A percentile compares a stretch with the other conserved stretches of the same genome.
These are phyloP conservation scores for Lacerta bilineata DNA, from an alignment of 2,797 vertebrate genomes.

Conservation along the genomic window DNA sequence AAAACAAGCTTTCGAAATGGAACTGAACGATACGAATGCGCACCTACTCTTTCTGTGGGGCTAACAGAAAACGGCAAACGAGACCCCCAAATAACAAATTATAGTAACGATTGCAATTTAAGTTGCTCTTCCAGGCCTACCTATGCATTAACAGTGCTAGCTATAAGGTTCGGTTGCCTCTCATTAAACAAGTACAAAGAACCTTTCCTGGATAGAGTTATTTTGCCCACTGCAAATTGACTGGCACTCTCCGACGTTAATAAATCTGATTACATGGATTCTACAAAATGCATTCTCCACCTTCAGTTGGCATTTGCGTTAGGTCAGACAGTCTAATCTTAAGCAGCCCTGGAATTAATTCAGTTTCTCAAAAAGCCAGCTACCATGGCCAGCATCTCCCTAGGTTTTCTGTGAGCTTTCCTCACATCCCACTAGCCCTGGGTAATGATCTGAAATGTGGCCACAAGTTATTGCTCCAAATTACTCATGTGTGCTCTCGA, in stretches of 20 bases:
- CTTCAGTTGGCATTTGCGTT: not conserved
- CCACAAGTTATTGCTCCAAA: not conserved
- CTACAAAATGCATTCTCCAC: not conserved
- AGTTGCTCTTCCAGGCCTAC: not conserved
- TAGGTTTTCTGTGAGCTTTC: not conserved
- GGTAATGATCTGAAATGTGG: not conserved
- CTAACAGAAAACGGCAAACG: not conserved
- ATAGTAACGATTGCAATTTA: not conserved
- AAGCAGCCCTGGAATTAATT: not conserved
- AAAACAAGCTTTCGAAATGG: constrained; percentile 1
- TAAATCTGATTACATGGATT: constrained; percentile 13
- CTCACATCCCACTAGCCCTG: not conserved
- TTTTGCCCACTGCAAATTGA: not conserved
- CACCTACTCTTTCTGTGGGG: not conserved
- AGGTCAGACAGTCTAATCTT: not conserved
- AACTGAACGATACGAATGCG: not conserved
- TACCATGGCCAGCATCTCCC: not conserved
- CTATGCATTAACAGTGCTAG: not conserved
- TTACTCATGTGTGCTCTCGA: no score
- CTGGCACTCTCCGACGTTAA: not conserved
- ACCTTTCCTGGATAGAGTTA: rapidly evolving
- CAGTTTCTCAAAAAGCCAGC: not conserved
- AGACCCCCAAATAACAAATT: not conserved
- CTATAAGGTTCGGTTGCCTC: not conserved
- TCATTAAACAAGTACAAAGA: constrained; percentile 15